Base-by-base conservation (phyloP, 2,888 invertebrate species). In the Andrena chrysosceles region DNA sequence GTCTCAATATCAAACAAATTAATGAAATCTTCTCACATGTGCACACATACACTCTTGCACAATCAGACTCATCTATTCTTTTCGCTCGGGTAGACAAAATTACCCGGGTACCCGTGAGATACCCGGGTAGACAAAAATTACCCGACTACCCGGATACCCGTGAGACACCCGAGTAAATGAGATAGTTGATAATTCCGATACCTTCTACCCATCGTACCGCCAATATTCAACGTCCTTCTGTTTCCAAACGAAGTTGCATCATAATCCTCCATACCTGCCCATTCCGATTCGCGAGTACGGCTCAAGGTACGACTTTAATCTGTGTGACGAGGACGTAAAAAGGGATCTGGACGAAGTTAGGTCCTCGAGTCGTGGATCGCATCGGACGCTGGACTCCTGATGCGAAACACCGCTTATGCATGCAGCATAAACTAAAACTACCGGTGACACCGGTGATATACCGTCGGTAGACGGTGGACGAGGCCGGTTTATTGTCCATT, bases 351-450 rank as follows among this genome's bases (percentile, higher is more conserved):
- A 62, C 70, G 48, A 74, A 83, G 85, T 71, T 74, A 68, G 20
- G 33, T 63, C 70, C 73, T 29, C 66, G 42, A 63, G 71, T 77
- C 73, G 72, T 81, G 84, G 85, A 87, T 87, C 83, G 80, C 82
- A 64, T 83, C 75, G 81, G 87, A 84, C 67, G 68, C 52, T 80
- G 83, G 85, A 73, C 67, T 79, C 71, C 76, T 84, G 88, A 85
- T 81, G 87, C 80, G 87, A 85, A 85, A 83, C 85, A 78, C 80
- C 86, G 87, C 85, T 90, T 90, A 91, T 90, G 89, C 89, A 90
- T 90, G 87, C 89, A 81, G 86, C 86, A 88, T 91, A 91, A 90
- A 91, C 89, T 90, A 90, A 90, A 91, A 91, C 85, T 89, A 88
- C 89, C 87, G 81, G 91, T 91, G 89, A 89, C 90, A 88, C 87